Conservation (phyloP, 2,888 invertebrate genomes). For the Leucophora obtusa region DNA sequence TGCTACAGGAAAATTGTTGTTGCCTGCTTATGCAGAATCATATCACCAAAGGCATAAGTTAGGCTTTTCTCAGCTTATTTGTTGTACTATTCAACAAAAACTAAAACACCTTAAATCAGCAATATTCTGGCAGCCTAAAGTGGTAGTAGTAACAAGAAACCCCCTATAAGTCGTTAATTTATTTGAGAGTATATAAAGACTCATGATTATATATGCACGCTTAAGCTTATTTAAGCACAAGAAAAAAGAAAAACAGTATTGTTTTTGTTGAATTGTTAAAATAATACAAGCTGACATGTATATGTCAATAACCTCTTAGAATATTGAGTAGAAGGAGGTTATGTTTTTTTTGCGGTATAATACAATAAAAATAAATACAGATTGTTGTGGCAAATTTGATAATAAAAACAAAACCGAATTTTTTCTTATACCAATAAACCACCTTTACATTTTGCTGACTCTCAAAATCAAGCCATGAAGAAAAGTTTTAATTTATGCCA, state of each 20-base stretch:
- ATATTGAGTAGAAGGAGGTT: neutral
- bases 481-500: neutral
- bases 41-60: neutral
- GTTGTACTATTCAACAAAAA: neutral
- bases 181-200: slow-evolving; percentile 3
- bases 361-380: slow-evolving; percentile 10
- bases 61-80: slow-evolving; percentile 28
- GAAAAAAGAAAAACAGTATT: neutral
- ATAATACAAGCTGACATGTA: slow-evolving; percentile 16
- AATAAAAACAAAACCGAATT: neutral
- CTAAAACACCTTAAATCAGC: slow-evolving; percentile 27
- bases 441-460: no score
- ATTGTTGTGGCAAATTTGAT: slow-evolving; percentile 8
- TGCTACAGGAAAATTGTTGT: neutral
- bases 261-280: slow-evolving; percentile 7
- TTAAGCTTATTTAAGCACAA: slow-evolving; percentile 6
- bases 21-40: slow-evolving; percentile 28
- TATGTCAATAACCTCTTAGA: slow-evolving; percentile 38
- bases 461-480: no score
- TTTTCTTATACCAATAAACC: neutral
- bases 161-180: slow-evolving; percentile 32
- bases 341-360: neutral
- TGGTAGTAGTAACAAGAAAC: neutral
- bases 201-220: slow-evolving; percentile 19
- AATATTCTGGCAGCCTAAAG: slow-evolving; percentile 1